phyloP scores from a whole-genome alignment of 2,113 vertebrate genomes.

The Tragelaphus scriptus region DNA sequence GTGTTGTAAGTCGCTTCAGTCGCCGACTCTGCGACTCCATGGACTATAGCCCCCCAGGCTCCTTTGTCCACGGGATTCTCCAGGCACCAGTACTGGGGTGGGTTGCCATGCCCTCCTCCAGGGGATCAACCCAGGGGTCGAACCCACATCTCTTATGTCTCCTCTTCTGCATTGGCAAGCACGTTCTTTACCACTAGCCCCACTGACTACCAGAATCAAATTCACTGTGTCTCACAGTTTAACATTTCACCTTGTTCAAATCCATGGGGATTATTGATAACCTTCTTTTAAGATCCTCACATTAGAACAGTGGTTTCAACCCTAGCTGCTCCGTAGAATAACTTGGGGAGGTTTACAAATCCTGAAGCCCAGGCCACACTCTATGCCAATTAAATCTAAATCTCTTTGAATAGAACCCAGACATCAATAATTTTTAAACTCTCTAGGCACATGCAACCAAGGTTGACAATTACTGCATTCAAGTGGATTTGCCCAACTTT shows the following conservation, averaged over 20 bases:
- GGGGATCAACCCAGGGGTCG: background rate
- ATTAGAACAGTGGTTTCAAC: background rate
- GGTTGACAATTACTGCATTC: background rate
- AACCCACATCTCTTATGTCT: background rate
- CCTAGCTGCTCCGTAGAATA: background rate
- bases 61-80: background rate
- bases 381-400: background rate
- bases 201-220: background rate
- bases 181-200: background rate
- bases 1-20: background rate
- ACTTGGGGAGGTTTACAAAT: background rate
- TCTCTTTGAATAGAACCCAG: background rate
- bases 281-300: background rate
- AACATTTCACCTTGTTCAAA: background rate
- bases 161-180: background rate
- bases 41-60: background rate
- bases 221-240: background rate
- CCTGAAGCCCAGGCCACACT: background rate
- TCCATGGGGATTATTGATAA: background rate
- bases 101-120: background rate
- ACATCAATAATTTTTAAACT: background rate
- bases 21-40: rapidly evolving
- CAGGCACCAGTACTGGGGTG: background rate
- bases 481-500: background rate
- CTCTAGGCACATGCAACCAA: background rate